A percentile compares a stretch with the other conserved stretches of the same genome.
Evolutionary conservation across 2,888 invertebrate genomes (phyloP).

Genomic region (Drosophila kambysellisi): DNA sequence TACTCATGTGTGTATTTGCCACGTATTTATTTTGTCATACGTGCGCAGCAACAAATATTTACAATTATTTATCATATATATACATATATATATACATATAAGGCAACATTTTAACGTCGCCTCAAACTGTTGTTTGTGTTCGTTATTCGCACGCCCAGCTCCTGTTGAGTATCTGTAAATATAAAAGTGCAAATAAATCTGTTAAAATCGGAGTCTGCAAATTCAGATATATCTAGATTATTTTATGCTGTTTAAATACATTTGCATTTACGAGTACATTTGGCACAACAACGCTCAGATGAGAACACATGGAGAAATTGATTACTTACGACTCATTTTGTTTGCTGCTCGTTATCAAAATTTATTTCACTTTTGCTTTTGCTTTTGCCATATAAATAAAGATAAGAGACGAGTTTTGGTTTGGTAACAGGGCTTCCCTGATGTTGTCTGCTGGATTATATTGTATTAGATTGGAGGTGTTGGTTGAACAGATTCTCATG

Average conservation of each 20-base stretch:
- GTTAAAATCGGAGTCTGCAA: conserved; percentile 30
- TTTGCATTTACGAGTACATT: conserved; percentile 69
- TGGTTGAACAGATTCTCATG: background rate
- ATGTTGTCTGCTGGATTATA: background rate
- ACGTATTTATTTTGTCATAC: conserved; percentile 68
- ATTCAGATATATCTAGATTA: conserved; percentile 46
- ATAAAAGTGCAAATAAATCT: conserved; percentile 63
- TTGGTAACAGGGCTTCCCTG: background rate
- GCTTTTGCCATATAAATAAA: conserved; percentile 42
- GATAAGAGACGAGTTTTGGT: conserved; percentile 21
- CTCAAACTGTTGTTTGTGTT: conserved; percentile 59
- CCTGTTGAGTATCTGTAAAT: conserved; percentile 23
- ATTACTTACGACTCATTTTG: conserved; percentile 81
- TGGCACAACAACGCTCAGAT: conserved; percentile 27
- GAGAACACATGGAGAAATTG: conserved; percentile 77
- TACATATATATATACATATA: conserved; percentile 56
- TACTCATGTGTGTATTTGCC: conserved; percentile 38
- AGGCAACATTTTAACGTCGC: conserved; percentile 32
- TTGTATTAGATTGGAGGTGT: background rate
- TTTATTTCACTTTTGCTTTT: conserved; percentile 53
- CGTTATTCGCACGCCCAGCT: conserved; percentile 39
- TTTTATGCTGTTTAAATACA: conserved; percentile 53
- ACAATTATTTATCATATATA: conserved; percentile 72
- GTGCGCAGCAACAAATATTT: conserved; percentile 61
- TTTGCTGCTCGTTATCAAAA: conserved; percentile 66